Percentiles rank a stretch among this genome's conserved stretches.
Conservation (phyloP, 2,113 vertebrate genomes). For the Lanius collurio region DNA sequence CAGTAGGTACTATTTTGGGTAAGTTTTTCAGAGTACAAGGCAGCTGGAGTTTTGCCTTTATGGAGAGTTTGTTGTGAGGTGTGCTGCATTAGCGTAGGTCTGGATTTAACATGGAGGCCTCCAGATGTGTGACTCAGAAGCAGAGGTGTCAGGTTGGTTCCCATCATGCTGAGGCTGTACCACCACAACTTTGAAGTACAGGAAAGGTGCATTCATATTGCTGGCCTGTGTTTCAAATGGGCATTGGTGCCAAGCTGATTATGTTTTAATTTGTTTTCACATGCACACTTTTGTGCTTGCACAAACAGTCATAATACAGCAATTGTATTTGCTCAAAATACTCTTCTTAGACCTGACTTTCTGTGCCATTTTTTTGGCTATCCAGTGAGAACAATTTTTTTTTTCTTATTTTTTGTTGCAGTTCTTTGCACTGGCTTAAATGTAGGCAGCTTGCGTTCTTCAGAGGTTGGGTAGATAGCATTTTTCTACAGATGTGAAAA, state of each 20-base stretch:
- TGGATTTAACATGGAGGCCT: neutral
- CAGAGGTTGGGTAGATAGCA: neutral
- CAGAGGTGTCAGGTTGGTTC: neutral
- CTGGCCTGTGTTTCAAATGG: neutral
- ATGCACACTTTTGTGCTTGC: neutral
- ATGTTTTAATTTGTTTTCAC: neutral
- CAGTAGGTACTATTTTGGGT: neutral
- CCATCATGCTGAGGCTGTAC: neutral
- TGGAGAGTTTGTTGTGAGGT: neutral
- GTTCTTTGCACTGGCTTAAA: neutral
- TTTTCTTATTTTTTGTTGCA: neutral
- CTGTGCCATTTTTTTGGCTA: neutral
- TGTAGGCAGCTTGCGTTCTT: neutral
- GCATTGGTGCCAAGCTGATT: neutral
- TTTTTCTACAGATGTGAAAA: neutral
- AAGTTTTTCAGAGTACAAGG: neutral
- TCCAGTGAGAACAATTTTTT: neutral
- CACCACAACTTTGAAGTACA: neutral
- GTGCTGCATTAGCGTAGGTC: fast-evolving
- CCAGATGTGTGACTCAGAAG: neutral
- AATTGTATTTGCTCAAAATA: neutral
- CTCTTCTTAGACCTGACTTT: neutral
- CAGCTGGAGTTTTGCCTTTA: neutral
- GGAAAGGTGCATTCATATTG: fast-evolving
- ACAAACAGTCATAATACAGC: neutral